A percentile compares a stretch with the other conserved stretches of the same genome.
phyloP scores from a whole-genome alignment of 2,888 invertebrate species.

The Microctonus brassicae region DNA sequence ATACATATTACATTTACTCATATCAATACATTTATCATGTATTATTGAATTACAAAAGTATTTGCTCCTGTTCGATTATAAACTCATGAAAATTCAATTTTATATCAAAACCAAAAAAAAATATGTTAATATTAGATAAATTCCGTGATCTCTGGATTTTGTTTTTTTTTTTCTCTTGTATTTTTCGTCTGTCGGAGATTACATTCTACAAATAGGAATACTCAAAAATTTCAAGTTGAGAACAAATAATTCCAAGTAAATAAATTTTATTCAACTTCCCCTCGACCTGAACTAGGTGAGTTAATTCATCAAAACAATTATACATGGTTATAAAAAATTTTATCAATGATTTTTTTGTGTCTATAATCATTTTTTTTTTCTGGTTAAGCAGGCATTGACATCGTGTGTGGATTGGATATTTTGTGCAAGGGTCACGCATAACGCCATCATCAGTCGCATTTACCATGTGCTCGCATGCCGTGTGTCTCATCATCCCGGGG shows the following conservation, averaged over 20 bases:
- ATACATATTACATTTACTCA: background rate
- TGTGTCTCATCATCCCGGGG: conserved; percentile 14
- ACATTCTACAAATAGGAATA: too few relatives aligned
- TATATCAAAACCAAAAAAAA: background rate
- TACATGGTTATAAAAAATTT: too few relatives aligned
- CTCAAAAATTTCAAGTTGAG: background rate
- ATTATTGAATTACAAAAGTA: background rate
- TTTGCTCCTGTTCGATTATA: background rate
- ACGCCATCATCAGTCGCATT: conserved; percentile 14
- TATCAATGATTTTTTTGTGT: background rate
- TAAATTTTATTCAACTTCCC: background rate
- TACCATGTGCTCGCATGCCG: conserved; percentile 19
- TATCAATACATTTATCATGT: background rate
- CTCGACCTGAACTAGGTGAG: background rate
- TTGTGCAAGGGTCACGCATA: conserved; percentile 20
- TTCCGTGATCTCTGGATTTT: too few relatives aligned
- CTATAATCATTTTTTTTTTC: background rate
- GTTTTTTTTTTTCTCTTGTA: too few relatives aligned
- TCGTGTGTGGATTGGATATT: conserved; percentile 1
- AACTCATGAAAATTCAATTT: background rate
- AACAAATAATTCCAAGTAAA: background rate
- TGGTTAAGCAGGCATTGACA: background rate
- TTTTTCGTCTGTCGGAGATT: too few relatives aligned
- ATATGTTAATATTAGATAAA: too few relatives aligned
- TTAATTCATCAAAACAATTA: background rate